Evolutionary conservation across 2,113 vertebrate species (phyloP).

Genomic region (Siniperca chuatsi): DNA sequence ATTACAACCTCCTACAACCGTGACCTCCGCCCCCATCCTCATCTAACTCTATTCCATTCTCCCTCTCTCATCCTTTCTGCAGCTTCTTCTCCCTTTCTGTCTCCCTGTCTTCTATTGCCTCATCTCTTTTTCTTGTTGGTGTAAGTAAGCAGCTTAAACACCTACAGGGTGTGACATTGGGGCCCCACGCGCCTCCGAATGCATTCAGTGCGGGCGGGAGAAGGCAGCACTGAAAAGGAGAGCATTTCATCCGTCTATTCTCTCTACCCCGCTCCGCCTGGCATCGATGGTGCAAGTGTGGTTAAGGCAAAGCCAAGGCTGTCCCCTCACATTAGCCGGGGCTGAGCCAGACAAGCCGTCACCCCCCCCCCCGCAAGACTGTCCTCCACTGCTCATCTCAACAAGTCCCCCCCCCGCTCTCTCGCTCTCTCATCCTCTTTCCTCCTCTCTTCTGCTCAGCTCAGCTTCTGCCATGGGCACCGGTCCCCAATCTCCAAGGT

Average conservation of each 20-base stretch:
- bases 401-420: conserved; percentile 2
- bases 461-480: conserved; percentile 80
- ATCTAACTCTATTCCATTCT: conserved; percentile 71
- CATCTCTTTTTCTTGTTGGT: conserved; percentile 76
- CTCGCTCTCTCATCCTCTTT: conserved; percentile 46
- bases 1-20: conserved; percentile 74
- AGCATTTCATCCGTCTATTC: conserved; percentile 80
- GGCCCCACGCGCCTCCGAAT: conserved; percentile 78
- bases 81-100: conserved; percentile 62
- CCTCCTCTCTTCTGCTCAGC: conserved; percentile 53
- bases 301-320: conserved; percentile 81
- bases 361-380: conserved; percentile 56
- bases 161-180: conserved; percentile 85
- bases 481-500: conserved; percentile 84
- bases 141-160: conserved; percentile 86
- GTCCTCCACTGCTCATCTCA: conserved; percentile 68
- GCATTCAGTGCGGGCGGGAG: conserved; percentile 74
- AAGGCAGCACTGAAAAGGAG: conserved; percentile 72
- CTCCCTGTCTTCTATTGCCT: conserved; percentile 73
- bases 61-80: conserved; percentile 64
- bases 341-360: conserved; percentile 79
- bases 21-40: conserved; percentile 79
- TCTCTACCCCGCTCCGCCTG: conserved; percentile 74
- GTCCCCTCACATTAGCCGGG: conserved; percentile 84
- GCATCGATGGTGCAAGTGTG: conserved; percentile 66